Conservation (phyloP, 2,113 vertebrate species). For the Microtus richardsoni region DNA sequence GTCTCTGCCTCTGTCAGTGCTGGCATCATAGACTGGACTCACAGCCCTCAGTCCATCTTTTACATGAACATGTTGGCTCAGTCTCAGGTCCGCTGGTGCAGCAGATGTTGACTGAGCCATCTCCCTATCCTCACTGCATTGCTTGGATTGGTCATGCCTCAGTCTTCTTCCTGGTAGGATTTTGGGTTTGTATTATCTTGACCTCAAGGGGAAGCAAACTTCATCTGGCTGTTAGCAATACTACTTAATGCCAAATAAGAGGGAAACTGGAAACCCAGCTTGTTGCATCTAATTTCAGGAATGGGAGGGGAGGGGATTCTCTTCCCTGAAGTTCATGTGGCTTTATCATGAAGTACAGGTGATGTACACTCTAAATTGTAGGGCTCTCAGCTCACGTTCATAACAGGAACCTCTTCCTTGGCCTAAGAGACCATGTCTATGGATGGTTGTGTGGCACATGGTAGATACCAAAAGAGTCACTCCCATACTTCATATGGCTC, state of each 20-base stretch:
- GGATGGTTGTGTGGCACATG: not conserved
- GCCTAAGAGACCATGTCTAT: fast-evolving
- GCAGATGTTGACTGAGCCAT: not conserved
- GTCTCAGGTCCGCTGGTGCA: not conserved
- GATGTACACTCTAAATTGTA: too few relatives aligned
- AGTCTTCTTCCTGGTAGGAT: not conserved
- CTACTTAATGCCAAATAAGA: not conserved
- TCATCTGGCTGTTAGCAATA: not conserved
- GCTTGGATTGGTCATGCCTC: not conserved
- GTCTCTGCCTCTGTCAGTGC: not conserved
- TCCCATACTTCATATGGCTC: not conserved
- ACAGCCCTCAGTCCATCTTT: not conserved
- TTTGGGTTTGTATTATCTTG: not conserved
- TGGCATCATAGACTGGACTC: not conserved
- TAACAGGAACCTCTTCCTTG: not conserved
- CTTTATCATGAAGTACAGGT: fast-evolving
- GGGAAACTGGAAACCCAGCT: not conserved
- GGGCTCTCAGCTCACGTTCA: too few relatives aligned
- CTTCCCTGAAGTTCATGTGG: not conserved
- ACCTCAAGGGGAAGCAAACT: not conserved
- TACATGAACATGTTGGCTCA: not conserved
- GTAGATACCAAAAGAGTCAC: not conserved
- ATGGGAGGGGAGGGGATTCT: not conserved
- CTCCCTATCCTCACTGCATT: not conserved
- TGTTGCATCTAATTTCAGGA: not conserved